Base-by-base conservation (phyloP, 2,113 vertebrate species). In the Rousettus leschenaultii region DNA sequence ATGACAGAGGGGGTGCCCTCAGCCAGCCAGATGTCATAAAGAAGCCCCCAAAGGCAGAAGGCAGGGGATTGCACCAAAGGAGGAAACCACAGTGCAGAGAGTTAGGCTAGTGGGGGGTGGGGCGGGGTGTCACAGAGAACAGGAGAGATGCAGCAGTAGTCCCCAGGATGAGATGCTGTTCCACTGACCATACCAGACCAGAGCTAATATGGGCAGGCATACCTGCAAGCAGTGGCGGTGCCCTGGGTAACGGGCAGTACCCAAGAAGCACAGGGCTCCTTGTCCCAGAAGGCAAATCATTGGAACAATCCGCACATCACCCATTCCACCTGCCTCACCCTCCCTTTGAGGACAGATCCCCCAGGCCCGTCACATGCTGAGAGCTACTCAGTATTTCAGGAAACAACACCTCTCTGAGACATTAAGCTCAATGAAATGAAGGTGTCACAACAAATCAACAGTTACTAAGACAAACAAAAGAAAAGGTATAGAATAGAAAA, bases 261-360 rank as follows among this genome's bases (percentile, higher is more conserved):
- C 28, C 35, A 35, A 13, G 84, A 28, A 24, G 59, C 24, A 45
- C 45, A 14, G 65, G 53, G 33, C 33, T 2, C n/a, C n/a, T 43
- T 28, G 77, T 73, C 53, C 93, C 30, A 57, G 61, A 63, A 51
- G 77, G 51, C 4, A 24, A 89, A 33, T 14, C 2, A 0, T 3
- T 5, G 43, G 19, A 4, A 28, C 2, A 21, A 1, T 9, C 22
- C 5, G 7, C 4, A 1, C 24, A 8, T 6, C 0, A 0, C 35
- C 48, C 35, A 21, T 3, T 33, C 9, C 28, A n/a, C 55, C 57
- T 0, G 7, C 43, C 71, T 45, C 2, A 28, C 0, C 45, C 38
- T 45, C 66, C 55, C 59, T 16, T 30, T 2, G 3, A 35, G 33
- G 9, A 26, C 28, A 55, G 75, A 45, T 22, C 45, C 22, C 10